Evolutionary conservation across 2,888 invertebrate genomes (phyloP), one percentile per base, ranked within the genome.

Genomic region (Chrysotoxum bicinctum): DNA sequence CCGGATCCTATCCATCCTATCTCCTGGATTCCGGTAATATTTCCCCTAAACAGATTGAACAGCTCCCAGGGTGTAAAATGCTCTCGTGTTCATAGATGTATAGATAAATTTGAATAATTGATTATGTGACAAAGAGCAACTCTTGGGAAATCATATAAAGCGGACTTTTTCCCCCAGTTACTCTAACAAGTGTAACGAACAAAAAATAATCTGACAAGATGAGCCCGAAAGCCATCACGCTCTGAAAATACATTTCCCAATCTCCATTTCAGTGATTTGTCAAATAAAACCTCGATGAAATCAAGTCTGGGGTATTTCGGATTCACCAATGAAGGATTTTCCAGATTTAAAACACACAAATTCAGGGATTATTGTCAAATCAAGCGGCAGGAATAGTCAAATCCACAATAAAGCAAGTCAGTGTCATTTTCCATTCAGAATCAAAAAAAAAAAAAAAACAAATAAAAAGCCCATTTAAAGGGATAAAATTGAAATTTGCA

Each of bases 291-390:
- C 9, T 23, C 37, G 6, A 16, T 16, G 37, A 60, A 60, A 60
- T 60, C 26, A 40, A 60, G 40, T 26, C 10, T 1, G 60, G 40
- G 40, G 40, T 37, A 58, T 58, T 37, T 21, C 23, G n/a, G 14
- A 26, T 23, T 26, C 26, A 14, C 26, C 37, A 58, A 58, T 58
- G 37, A 37, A 37, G 37, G 58, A 58, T 58, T 58, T 35, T 58
- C 40, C 60, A 26, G 40, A 26, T 58, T 37, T 37, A 14, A 37
- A 58, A 58, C 58, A 37, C 58, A 58, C 26, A 60, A 40, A 60
- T 60, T 60, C 23, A 23, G 23, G 60, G 60, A 60, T 60, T 60
- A 60, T 40, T 40, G 60, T 16, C 26, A 60, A 60, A 60, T 60
- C 60, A 40, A 40, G 60, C 26, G 60, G 60, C 40, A 37, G 60